Evolutionary conservation across 1,140 invertebrate genomes (phyloP).

Genomic region (Drosophila kurseongensis): DNA sequence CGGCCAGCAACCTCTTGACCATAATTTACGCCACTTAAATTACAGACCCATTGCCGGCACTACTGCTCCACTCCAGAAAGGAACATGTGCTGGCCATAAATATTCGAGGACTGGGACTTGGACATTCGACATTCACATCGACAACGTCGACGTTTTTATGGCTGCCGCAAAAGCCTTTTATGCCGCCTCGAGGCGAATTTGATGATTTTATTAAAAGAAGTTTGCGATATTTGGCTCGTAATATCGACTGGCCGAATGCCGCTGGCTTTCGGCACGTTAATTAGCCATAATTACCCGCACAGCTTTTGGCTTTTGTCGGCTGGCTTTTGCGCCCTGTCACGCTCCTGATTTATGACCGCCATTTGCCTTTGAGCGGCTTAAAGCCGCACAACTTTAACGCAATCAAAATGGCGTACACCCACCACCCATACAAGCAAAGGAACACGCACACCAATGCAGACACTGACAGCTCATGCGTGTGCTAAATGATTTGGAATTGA

Average conservation of each 20-base stretch:
- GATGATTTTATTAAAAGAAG: constrained; percentile 78
- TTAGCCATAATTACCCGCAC: constrained; percentile 79
- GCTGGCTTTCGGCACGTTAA: constrained; percentile 62
- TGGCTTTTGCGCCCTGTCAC: constrained; percentile 79
- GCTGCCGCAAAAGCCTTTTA: constrained; percentile 67
- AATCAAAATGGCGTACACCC: constrained; percentile 56
- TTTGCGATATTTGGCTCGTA: constrained; percentile 33
- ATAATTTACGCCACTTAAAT: constrained; percentile 80
- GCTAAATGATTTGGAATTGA: constrained; percentile 81
- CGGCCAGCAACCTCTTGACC: constrained; percentile 62
- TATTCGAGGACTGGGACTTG: constrained; percentile 22
- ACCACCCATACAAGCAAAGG: neutral
- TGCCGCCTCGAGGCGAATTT: constrained; percentile 71
- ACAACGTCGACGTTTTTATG: constrained; percentile 67
- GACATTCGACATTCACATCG: constrained; percentile 23
- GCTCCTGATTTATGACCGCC: constrained; percentile 73
- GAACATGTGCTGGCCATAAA: constrained; percentile 66
- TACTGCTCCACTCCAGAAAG: constrained; percentile 14
- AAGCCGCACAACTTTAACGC: constrained; percentile 69
- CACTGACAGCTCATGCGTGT: constrained; percentile 75
- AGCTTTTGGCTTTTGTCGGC: constrained; percentile 76
- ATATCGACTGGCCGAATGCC: constrained; percentile 47
- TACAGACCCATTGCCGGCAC: constrained; percentile 49
- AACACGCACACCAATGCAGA: constrained; percentile 4
- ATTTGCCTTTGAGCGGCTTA: constrained; percentile 60